Percentiles rank a stretch among this genome's conserved stretches.
These are phyloP conservation scores for Megalops cyprinoides DNA, from an alignment of 2,797 vertebrate genomes.

Conservation along the genomic window DNA sequence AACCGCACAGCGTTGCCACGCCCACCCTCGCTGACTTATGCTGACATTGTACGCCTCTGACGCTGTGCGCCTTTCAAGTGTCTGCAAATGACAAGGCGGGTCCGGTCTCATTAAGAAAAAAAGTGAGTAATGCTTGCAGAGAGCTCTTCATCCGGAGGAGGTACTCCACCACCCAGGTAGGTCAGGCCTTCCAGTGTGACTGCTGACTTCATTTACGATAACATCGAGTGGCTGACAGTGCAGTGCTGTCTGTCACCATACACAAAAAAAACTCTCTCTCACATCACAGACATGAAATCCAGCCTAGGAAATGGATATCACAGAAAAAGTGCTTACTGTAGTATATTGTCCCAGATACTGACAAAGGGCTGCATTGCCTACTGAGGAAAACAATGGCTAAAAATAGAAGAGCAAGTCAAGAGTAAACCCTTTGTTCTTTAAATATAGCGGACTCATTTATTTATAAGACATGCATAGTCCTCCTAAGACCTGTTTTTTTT, in stretches of 20 bases:
- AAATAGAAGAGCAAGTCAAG: constrained; percentile 57
- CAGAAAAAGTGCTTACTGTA: constrained; percentile 48
- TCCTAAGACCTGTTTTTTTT: background rate
- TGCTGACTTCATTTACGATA: constrained; percentile 24
- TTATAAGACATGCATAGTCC: constrained; percentile 22
- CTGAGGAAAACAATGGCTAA: constrained; percentile 46
- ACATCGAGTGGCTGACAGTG: constrained; percentile 15
- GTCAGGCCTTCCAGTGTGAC: constrained; percentile 13
- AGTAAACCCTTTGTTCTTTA: constrained; percentile 46
- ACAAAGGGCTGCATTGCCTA: constrained; percentile 50
- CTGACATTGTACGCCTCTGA: background rate
- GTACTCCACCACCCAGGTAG: background rate
- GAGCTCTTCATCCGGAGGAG: constrained; percentile 17
- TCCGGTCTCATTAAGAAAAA: background rate
- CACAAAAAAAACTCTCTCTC: background rate
- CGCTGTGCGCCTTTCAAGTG: background rate
- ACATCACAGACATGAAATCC: constrained; percentile 46
- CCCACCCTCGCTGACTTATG: background rate
- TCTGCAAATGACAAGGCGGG: constrained; percentile 15
- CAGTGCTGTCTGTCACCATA: too few species aligned
- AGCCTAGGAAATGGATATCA: constrained; percentile 32
- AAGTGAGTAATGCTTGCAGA: background rate
- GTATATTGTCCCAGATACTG: background rate
- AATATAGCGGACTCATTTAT: constrained; percentile 47
- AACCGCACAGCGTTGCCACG: background rate